Percentiles rank a stretch among this genome's conserved stretches.
phyloP scores from a whole-genome alignment of 2,113 vertebrate genomes.

The Chloroceryle aenea region DNA sequence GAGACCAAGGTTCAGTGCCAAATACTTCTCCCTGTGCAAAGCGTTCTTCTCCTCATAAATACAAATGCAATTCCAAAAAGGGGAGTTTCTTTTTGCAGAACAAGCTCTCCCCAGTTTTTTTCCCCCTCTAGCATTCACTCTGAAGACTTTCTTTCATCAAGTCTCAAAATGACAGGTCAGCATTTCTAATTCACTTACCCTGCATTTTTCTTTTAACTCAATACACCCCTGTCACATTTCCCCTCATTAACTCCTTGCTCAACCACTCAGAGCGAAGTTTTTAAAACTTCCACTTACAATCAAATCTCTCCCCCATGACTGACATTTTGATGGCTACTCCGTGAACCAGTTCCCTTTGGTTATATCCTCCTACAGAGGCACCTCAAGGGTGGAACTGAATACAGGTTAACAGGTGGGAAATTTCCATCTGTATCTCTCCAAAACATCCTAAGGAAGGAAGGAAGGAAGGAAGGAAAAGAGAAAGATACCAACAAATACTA shows the following conservation, averaged over 20 bases:
- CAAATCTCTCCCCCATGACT: background rate
- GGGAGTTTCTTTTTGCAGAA: background rate
- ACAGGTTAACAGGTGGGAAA: constrained; percentile 2
- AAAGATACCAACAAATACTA: background rate
- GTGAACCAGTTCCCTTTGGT: background rate
- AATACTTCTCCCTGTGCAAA: background rate
- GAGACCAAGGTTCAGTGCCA: background rate
- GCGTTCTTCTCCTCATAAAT: background rate
- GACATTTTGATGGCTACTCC: background rate
- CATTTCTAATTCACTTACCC: background rate
- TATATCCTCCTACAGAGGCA: background rate
- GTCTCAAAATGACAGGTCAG: background rate
- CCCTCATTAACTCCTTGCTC: background rate
- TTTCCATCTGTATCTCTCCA: background rate
- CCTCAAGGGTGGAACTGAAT: background rate
- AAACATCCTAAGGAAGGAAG: background rate
- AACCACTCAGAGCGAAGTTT: background rate
- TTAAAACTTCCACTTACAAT: background rate
- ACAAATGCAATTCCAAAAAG: background rate
- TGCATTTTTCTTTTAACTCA: background rate
- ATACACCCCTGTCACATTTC: background rate
- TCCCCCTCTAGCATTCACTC: background rate
- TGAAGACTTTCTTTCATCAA: background rate
- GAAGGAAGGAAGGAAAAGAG: background rate
- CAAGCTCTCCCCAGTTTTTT: background rate